These are phyloP conservation scores for Notolabrus celidotus DNA, from an alignment of 2,797 vertebrate genomes.

Conservation along the genomic window DNA sequence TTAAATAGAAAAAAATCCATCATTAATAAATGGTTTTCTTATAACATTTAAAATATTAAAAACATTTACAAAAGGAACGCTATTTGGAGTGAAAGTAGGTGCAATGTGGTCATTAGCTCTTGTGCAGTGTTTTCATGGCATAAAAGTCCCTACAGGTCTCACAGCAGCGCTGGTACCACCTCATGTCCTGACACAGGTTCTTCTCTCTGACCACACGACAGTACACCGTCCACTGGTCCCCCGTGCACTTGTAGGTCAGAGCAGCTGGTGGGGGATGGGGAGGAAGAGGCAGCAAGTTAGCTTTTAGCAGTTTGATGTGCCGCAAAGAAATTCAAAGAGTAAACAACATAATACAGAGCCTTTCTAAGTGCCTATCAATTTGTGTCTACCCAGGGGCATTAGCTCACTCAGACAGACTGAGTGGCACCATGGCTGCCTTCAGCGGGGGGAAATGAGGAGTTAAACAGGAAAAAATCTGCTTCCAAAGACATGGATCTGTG, in stretches of 20 bases:
- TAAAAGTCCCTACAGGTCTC: conserved; percentile 98
- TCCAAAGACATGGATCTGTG: no score
- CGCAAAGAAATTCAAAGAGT: no score
- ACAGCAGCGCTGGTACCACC: conserved; percentile 98
- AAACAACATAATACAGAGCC: no score
- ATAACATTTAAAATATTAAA: conserved; percentile 54
- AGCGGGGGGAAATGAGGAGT: no score
- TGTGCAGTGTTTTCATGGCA: conserved; percentile 90
- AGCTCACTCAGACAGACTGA: no score
- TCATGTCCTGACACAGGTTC: conserved; percentile 96
- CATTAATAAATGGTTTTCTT: conserved; percentile 49
- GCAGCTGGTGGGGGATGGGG: conserved; percentile 84
- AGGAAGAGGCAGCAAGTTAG: conserved; percentile 30
- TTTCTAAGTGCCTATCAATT: no score
- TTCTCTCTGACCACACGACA: conserved; percentile 95
- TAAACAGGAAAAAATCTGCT: no score
- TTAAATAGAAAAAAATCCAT: conserved; percentile 58
- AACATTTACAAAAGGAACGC: conserved; percentile 62
- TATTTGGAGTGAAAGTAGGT: conserved; percentile 24
- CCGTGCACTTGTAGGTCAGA: conserved; percentile 94
- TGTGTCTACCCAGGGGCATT: no score
- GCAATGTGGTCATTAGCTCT: conserved; percentile 81
- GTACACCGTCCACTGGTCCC: conserved; percentile 97
- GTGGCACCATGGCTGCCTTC: no score
- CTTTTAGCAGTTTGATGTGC: no score